phyloP scores from a whole-genome alignment of 2,113 vertebrate species.

The Odocoileus virginianus region DNA sequence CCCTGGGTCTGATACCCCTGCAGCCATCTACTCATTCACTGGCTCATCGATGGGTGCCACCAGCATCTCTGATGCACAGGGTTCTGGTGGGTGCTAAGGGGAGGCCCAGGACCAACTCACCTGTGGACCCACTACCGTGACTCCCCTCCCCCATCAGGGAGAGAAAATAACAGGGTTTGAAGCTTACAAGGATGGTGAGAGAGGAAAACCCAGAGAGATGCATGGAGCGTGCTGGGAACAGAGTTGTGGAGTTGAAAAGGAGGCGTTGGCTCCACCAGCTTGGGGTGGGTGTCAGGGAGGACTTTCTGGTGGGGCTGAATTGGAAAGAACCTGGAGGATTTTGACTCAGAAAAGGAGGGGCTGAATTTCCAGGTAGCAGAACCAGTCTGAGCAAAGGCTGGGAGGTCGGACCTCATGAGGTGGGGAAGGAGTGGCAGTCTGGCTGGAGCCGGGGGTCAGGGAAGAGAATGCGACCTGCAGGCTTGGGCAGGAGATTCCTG shows the following conservation, averaged over 20 bases:
- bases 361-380: background rate
- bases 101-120: background rate
- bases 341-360: background rate
- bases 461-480: rapidly evolving
- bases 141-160: background rate
- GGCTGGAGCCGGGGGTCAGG: background rate
- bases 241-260: background rate
- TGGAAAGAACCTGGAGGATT: background rate
- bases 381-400: too few relatives aligned
- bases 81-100: too few relatives aligned
- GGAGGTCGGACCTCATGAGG: background rate
- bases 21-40: too few relatives aligned
- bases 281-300: background rate
- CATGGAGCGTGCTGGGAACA: background rate
- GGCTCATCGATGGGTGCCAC: rapidly evolving
- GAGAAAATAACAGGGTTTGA: too few relatives aligned
- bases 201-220: background rate
- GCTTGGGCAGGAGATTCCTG: background rate
- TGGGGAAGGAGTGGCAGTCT: rapidly evolving
- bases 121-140: background rate
- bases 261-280: background rate
- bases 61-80: background rate
- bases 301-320: background rate
- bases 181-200: background rate
- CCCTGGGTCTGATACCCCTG: background rate